These are phyloP conservation scores for Rotaria sp. DNA, from an alignment of 2,888 invertebrate species.

Conservation along the genomic window DNA sequence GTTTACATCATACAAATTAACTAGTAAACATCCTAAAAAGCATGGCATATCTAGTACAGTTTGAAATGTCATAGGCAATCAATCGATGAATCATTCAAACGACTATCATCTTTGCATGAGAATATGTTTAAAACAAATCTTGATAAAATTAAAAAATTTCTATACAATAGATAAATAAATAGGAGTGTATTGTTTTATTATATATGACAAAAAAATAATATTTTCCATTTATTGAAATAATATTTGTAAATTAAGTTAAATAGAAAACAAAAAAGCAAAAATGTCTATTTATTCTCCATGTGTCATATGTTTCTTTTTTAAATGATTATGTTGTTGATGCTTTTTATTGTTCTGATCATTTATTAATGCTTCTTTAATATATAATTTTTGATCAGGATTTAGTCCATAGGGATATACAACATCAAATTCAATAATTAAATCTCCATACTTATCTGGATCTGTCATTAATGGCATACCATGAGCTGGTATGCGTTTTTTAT, in stretches of 20 bases:
- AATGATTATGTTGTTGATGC: slow-evolving; percentile 20
- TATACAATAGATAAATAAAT: no score
- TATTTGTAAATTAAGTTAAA: background rate
- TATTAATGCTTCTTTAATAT: slow-evolving; percentile 48
- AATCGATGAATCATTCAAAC: no score
- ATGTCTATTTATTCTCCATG: background rate
- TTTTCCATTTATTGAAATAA: no score
- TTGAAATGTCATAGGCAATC: no score
- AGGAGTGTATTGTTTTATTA: no score
- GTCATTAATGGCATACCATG: slow-evolving; percentile 56
- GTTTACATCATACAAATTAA: no score
- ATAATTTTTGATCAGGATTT: slow-evolving; percentile 51
- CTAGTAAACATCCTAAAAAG: no score
- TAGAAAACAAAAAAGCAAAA: background rate
- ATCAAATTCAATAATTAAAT: slow-evolving; percentile 55
- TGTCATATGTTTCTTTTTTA: background rate
- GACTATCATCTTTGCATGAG: no score
- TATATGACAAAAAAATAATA: no score
- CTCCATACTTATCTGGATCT: slow-evolving; percentile 50
- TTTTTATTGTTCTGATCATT: slow-evolving; percentile 26
- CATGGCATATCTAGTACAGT: no score
- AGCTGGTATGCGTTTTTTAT: slow-evolving; percentile 51
- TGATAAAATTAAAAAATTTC: no score
- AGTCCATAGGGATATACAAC: slow-evolving; percentile 53
- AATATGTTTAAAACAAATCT: no score